Conservation (phyloP, 2,888 invertebrate species). For the Azorinus chamasolen region DNA sequence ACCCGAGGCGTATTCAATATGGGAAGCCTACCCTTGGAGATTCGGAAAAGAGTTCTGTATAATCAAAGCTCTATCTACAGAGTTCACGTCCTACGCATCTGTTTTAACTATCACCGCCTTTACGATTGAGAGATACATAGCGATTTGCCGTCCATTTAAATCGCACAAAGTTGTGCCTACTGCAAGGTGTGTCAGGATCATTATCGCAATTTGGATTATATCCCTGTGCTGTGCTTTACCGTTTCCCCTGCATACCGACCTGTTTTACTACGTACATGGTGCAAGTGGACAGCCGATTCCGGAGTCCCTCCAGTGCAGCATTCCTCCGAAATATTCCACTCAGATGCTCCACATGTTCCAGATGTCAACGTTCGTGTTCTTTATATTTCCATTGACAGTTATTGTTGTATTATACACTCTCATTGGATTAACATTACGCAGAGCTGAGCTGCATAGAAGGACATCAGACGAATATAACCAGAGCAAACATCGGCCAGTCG, state of each 20-base stretch:
- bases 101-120: conserved; percentile 97
- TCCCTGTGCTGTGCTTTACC: conserved; percentile 90
- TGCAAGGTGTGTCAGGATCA: conserved; percentile 92
- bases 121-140: conserved; percentile 93
- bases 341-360: conserved; percentile 89
- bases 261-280: conserved; percentile 74
- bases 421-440: conserved; percentile 79
- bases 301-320: conserved; percentile 81
- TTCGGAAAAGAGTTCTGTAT: conserved; percentile 87
- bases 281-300: conserved; percentile 59
- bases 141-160: conserved; percentile 95
- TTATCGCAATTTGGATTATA: conserved; percentile 94
- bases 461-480: conserved; percentile 49
- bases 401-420: conserved; percentile 92
- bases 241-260: conserved; percentile 82
- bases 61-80: conserved; percentile 86
- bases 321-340: conserved; percentile 70
- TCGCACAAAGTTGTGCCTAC: conserved; percentile 94
- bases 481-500: conserved; percentile 13
- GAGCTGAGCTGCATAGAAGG: conserved; percentile 65
- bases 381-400: conserved; percentile 91
- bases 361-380: conserved; percentile 93
- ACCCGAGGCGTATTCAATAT: conserved; percentile 28
- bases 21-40: conserved; percentile 81
- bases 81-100: conserved; percentile 94